These are phyloP conservation scores for Crotalus helleri DNA, from an alignment of 2,113 vertebrate species.

Conservation along the genomic window DNA sequence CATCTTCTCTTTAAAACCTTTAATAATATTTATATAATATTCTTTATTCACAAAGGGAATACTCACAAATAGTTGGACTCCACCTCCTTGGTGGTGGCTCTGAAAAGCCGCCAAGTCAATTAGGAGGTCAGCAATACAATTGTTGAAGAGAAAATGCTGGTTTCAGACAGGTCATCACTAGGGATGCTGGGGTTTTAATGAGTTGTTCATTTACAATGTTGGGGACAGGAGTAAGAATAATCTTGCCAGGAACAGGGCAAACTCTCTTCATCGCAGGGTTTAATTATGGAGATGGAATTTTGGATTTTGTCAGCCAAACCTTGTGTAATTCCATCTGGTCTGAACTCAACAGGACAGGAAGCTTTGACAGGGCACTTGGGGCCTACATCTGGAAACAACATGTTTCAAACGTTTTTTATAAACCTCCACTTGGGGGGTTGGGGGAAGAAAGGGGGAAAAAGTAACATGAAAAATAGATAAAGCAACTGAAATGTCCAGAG, in stretches of 20 bases:
- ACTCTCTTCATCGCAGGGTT: conserved; percentile 53
- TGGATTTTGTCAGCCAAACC: conserved; percentile 17
- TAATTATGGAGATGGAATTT: conserved; percentile 48
- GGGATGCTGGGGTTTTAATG: conserved; percentile 48
- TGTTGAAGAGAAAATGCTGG: conserved; percentile 27
- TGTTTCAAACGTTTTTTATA: conserved; percentile 67
- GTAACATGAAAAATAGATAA: not conserved
- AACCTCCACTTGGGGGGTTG: conserved; percentile 51
- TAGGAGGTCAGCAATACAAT: conserved; percentile 14
- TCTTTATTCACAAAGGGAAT: not conserved
- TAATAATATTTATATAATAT: not conserved
- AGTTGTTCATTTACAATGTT: conserved; percentile 55
- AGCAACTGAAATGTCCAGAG: rapidly evolving
- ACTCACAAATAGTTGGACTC: not conserved
- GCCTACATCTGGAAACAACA: conserved; percentile 68
- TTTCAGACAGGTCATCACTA: conserved; percentile 59
- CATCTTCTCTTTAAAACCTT: not conserved
- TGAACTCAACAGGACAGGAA: conserved; percentile 50
- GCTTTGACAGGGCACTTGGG: conserved; percentile 57
- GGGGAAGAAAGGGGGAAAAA: not conserved
- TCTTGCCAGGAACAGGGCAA: conserved; percentile 41
- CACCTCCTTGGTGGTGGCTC: conserved; percentile 11
- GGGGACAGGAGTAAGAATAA: conserved; percentile 40
- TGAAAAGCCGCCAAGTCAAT: conserved; percentile 13
- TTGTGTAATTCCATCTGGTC: conserved; percentile 60